A percentile compares a stretch with the other conserved stretches of the same genome.
phyloP scores from a whole-genome alignment of 2,113 vertebrate genomes.

The Sciurus niger region DNA sequence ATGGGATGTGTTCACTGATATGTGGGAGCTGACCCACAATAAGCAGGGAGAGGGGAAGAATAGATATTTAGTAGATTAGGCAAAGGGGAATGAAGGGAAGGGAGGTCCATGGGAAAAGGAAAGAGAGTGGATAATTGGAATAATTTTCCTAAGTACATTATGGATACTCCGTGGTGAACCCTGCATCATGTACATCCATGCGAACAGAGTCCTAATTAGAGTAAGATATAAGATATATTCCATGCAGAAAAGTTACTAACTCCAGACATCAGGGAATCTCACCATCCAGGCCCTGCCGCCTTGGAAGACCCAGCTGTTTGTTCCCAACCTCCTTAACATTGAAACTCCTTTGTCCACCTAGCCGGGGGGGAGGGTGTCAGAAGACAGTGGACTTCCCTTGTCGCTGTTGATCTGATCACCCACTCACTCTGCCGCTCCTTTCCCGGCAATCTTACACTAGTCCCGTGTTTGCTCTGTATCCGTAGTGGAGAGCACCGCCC shows the following conservation, averaged over 20 bases:
- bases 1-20: no score
- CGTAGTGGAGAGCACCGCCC: not conserved
- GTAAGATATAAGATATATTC: no score
- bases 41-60: no score
- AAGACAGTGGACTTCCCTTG: not conserved
- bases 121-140: no score
- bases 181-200: no score
- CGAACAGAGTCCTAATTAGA: no score
- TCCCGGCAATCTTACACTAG: not conserved
- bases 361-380: not conserved
- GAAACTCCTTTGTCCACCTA: not conserved
- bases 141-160: no score
- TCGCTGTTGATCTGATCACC: not conserved
- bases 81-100: no score
- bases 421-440: not conserved
- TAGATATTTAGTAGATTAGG: no score
- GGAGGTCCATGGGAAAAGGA: no score
- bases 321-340: not conserved
- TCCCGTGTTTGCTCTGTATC: not conserved
- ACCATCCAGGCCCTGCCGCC: fast-evolving
- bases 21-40: no score
- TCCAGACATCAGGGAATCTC: constrained; percentile 5
- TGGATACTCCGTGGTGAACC: no score
- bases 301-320: not conserved
- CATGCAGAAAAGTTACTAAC: not conserved